Percentiles rank a stretch among this genome's conserved stretches.
These are phyloP conservation scores for Cololabis saira DNA, from an alignment of 2,113 vertebrate species.

Conservation along the genomic window DNA sequence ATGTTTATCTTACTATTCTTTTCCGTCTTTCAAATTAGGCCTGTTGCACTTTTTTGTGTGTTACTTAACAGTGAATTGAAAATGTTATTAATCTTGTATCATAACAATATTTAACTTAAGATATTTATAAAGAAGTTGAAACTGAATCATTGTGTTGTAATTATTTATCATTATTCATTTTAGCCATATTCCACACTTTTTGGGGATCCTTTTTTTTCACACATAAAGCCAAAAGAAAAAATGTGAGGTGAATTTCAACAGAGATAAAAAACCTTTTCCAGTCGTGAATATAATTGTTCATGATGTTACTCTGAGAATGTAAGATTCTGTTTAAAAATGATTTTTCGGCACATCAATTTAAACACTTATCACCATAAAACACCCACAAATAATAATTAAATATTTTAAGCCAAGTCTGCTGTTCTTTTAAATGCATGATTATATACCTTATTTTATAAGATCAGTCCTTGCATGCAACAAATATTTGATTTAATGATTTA, in stretches of 20 bases:
- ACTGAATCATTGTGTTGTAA: constrained; percentile 40
- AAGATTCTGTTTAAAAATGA: no score
- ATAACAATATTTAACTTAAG: constrained; percentile 74
- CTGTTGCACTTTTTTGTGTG: constrained; percentile 70
- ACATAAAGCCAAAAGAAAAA: no score
- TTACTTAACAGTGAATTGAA: constrained; percentile 56
- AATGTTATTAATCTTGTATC: constrained; percentile 71
- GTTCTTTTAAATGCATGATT: constrained; percentile 8
- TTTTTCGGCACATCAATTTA: no score
- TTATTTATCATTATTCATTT: constrained; percentile 35
- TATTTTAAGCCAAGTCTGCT: no score
- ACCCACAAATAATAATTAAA: no score
- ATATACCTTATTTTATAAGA: not conserved
- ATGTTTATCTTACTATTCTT: constrained; percentile 33
- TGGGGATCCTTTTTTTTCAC: no score
- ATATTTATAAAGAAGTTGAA: constrained; percentile 80
- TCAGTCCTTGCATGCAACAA: constrained; percentile 1
- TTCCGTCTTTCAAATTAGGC: constrained; percentile 39
- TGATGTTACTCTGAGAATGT: no score
- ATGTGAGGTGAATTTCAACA: no score
- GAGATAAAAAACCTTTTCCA: no score
- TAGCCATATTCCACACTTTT: not conserved
- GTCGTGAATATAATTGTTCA: no score
- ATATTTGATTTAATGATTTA: not conserved
- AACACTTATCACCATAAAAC: no score